phyloP scores from a whole-genome alignment of 2,797 vertebrate genomes.

The Geranospiza caerulescens region DNA sequence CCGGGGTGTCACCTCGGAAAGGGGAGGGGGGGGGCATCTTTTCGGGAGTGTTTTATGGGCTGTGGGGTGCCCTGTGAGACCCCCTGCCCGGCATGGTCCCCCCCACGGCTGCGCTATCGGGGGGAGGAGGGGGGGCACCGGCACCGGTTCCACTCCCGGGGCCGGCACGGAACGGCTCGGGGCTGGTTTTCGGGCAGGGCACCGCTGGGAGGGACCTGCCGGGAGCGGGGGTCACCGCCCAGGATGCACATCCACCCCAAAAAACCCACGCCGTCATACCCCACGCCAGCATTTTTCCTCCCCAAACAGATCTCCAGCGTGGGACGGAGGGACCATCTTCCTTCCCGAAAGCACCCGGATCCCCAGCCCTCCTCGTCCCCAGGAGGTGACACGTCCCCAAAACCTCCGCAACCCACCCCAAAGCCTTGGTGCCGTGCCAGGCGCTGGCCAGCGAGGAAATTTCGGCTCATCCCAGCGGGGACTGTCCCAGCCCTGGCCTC shows the following conservation, averaged over 20 bases:
- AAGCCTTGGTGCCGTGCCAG: rapidly evolving
- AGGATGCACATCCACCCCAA: not conserved
- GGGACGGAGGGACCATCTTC: not conserved
- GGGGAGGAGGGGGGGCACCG: too few relatives aligned
- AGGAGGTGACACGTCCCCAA: not conserved
- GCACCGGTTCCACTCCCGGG: not conserved
- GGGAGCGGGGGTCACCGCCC: not conserved
- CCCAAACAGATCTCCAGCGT: too few relatives aligned
- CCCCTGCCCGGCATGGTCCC: rapidly evolving
- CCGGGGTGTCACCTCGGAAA: not conserved
- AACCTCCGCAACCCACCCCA: not conserved
- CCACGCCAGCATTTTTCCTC: not conserved
- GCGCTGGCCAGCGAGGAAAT: rapidly evolving
- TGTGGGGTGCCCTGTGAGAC: not conserved
- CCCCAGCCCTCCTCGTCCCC: not conserved
- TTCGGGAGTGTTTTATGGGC: not conserved
- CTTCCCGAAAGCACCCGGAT: rapidly evolving
- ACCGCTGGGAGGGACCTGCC: too few relatives aligned
- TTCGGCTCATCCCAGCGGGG: not conserved
- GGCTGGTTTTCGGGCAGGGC: not conserved
- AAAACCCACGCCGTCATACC: not conserved
- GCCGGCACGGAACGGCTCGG: not conserved
- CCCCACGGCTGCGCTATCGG: not conserved
- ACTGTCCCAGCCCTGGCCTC: not conserved
- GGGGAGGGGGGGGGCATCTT: not conserved